These are phyloP conservation scores for Stenodema calcarata DNA, from an alignment of 2,888 invertebrate genomes.

Conservation along the genomic window DNA sequence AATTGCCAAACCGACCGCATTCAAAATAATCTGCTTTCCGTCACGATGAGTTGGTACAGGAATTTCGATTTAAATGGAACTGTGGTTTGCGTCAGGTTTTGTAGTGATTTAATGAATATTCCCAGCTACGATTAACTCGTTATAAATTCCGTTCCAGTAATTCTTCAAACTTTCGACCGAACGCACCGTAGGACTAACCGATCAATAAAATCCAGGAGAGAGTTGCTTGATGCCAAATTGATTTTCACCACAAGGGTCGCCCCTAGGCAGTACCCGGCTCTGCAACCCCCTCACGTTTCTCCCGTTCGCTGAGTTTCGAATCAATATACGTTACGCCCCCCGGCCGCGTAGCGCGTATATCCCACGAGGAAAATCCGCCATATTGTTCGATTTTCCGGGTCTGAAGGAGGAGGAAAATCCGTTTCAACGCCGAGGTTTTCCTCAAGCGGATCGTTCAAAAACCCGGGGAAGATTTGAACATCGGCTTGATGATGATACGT, in stretches of 20 bases:
- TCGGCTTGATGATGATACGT: no score
- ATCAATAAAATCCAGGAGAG: constrained; percentile 10
- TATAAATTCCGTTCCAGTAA: no score
- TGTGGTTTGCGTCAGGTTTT: no score
- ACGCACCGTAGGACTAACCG: background rate
- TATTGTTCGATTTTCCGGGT: background rate
- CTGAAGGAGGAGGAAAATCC: background rate
- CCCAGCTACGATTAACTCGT: no score
- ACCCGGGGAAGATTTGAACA: no score
- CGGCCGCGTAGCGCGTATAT: background rate
- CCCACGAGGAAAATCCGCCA: background rate
- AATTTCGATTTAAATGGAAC: no score
- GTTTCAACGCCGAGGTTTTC: background rate
- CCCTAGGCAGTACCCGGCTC: background rate
- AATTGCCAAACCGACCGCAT: no score
- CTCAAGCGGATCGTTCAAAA: no score
- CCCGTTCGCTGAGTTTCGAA: constrained; percentile 16
- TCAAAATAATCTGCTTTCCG: no score
- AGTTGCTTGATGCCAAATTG: background rate
- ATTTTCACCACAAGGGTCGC: background rate
- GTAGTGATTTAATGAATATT: no score
- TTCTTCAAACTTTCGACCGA: background rate
- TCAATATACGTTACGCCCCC: background rate
- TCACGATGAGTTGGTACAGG: no score
- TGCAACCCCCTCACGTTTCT: constrained; percentile 21